Conservation (phyloP, 2,888 invertebrate species). For the Xylota sylvarum region DNA sequence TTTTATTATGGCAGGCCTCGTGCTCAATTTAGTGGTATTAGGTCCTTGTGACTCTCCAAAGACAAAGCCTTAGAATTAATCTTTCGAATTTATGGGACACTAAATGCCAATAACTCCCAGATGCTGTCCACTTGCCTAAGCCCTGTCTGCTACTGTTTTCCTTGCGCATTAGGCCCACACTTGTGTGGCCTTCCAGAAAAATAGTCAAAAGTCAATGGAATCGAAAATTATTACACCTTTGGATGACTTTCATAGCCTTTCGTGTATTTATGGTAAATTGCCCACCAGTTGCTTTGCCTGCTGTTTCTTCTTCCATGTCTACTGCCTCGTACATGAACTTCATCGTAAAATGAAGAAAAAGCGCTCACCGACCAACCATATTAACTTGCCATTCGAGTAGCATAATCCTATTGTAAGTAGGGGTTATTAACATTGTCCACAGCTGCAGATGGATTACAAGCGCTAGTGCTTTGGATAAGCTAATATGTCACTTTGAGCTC, state of each 20-base stretch:
- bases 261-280: conserved; percentile 72
- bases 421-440: conserved; percentile 26
- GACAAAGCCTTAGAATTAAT: conserved; percentile 24
- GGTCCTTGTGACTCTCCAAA: neutral
- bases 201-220: conserved; percentile 57
- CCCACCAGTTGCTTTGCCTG: conserved; percentile 65
- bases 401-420: conserved; percentile 61
- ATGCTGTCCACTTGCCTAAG: conserved; percentile 46
- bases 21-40: no score
- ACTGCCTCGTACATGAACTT: neutral
- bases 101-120: conserved; percentile 64
- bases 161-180: conserved; percentile 26
- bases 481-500: conserved; percentile 24
- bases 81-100: conserved; percentile 34
- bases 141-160: conserved; percentile 51
- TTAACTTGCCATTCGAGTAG: conserved; percentile 37
- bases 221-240: conserved; percentile 72
- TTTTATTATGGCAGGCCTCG: no score
- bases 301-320: neutral
- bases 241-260: conserved; percentile 71
- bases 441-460: conserved; percentile 45
- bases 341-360: conserved; percentile 11
- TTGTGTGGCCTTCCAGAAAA: conserved; percentile 12
- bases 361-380: neutral
- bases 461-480: conserved; percentile 29